These are phyloP conservation scores for Miniopterus natalensis DNA, from an alignment of 2,113 vertebrate species.

Conservation along the genomic window DNA sequence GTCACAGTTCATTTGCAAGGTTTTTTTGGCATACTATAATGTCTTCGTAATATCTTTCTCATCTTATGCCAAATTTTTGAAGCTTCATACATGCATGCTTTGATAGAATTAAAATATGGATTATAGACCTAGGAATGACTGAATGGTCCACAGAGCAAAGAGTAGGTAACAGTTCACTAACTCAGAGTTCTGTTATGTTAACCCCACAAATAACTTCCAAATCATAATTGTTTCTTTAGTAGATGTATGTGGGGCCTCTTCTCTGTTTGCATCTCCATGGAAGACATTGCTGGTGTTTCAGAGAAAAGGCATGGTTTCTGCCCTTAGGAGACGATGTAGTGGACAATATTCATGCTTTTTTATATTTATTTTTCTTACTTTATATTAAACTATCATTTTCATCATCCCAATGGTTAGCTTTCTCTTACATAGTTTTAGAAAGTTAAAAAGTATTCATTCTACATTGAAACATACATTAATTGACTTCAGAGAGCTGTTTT, in stretches of 20 bases:
- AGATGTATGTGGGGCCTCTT: not conserved
- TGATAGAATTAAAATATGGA: constrained; percentile 24
- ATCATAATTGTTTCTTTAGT: not conserved
- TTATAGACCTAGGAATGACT: constrained; percentile 5
- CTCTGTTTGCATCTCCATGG: not conserved
- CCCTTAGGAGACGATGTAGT: not conserved
- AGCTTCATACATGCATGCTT: constrained; percentile 24
- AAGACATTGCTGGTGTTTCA: constrained; percentile 1
- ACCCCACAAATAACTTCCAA: not conserved
- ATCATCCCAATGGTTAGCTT: not conserved
- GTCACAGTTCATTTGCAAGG: not conserved
- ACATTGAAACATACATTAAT: not conserved
- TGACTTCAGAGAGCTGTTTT: constrained; percentile 43
- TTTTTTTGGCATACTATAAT: not conserved
- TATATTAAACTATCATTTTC: constrained; percentile 44
- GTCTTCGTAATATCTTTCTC: not conserved
- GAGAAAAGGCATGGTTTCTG: not conserved
- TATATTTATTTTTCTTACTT: not conserved
- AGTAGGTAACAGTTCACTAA: not conserved
- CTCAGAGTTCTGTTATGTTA: constrained; percentile 13
- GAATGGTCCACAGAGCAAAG: not conserved
- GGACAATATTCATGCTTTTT: not conserved
- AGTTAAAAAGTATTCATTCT: not conserved
- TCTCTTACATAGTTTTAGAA: constrained; percentile 31
- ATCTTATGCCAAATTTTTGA: constrained; percentile 21